Evolutionary conservation across 2,113 vertebrate genomes (phyloP).

Genomic region (Dicerorhinus sumatrensis): DNA sequence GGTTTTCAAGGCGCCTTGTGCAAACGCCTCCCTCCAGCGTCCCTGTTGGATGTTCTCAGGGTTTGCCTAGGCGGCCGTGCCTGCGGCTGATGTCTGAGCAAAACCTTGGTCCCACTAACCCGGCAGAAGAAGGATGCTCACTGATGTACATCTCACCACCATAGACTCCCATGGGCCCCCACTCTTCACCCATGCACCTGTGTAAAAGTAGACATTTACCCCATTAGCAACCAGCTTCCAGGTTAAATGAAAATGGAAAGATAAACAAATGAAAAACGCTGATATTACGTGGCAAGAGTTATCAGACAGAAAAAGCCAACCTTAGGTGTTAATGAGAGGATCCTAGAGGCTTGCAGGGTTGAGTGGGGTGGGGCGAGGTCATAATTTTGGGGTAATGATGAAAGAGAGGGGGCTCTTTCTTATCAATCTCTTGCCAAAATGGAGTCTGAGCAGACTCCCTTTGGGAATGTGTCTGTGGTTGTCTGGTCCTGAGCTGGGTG

Average conservation of each 20-base stretch:
- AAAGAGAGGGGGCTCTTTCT: background rate
- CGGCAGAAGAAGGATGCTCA: background rate
- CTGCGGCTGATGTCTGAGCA: background rate
- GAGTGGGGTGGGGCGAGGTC: accelerated
- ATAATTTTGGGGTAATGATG: background rate
- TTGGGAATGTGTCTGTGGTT: background rate
- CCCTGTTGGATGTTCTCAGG: background rate
- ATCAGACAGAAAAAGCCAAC: background rate
- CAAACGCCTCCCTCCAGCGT: background rate
- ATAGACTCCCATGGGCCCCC: accelerated
- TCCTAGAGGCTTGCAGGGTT: background rate
- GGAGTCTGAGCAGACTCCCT: background rate
- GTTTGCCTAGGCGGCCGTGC: background rate
- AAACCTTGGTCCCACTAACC: accelerated
- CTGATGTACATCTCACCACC: accelerated
- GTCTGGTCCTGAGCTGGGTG: background rate
- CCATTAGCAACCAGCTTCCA: background rate
- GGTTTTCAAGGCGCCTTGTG: background rate
- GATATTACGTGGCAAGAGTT: background rate
- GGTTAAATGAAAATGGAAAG: background rate
- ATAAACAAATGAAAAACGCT: background rate
- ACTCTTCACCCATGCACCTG: background rate
- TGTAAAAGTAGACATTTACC: background rate
- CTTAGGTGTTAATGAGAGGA: accelerated
- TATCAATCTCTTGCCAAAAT: background rate